Evolutionary conservation across 2,888 invertebrate species (phyloP), one percentile per base, ranked within the genome.

Genomic region (Drosophila suboccidentalis): DNA sequence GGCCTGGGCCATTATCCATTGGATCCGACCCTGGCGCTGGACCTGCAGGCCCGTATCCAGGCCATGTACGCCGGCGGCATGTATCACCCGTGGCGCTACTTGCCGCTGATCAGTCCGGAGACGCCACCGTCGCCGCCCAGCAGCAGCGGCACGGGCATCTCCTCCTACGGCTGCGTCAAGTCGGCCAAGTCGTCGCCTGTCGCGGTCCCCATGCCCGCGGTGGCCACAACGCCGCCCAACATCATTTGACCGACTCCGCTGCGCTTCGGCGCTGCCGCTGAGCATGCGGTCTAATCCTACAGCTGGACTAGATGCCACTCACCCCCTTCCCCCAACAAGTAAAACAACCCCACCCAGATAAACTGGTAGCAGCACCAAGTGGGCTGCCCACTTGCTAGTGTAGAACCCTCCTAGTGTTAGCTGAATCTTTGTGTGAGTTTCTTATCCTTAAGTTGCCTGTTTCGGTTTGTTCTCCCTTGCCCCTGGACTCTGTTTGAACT

Each of bases 191-290:
- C 92, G 32, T 93, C 93, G 26, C 92, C 93, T 6, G 90, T 91
- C 22, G 84, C 89, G 1, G 22, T 47, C 22, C 15, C 41, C n/a
- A 19, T 73, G 47, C 83, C 83, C 19, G 71, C 75, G 46, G 65
- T 83, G 38, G 71, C 83, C 41, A 90, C 90, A 68, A 89, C 90
- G 38, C 90, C 92, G 44, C 91, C 92, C 3, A 93, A 92, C 78
- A 91, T 93, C 72, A 93, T 93, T 91, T 93, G 93, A 93, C 93
- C 93, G 87, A 93, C 93, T 91, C 93, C 93, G 38, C 73, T 93
- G 90, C 93, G 93, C 89, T 93, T 90, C 80, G 92, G 92, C 87
- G 91, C 92, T 72, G 86, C 92, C 71, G 86, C 91, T 70, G 92
- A 91, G 80, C 91, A 91, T 74, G 91, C 91, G 81, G 91, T 92